Percentiles rank a stretch among this genome's conserved stretches.
These are phyloP conservation scores for Cyclophora albipunctata DNA, from an alignment of 2,888 invertebrate genomes.

Conservation along the genomic window DNA sequence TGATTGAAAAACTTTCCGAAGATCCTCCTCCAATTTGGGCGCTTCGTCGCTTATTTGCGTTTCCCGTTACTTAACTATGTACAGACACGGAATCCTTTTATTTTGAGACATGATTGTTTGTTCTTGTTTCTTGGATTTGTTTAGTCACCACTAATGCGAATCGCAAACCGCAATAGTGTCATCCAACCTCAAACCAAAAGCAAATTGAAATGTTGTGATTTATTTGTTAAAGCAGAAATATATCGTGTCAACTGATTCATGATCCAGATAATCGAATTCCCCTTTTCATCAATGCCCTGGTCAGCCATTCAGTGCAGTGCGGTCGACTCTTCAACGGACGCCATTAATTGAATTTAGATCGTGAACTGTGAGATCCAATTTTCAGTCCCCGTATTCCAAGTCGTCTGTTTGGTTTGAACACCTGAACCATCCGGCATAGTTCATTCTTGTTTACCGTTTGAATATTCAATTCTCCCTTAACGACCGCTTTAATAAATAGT, in stretches of 20 bases:
- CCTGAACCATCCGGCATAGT: constrained; percentile 19
- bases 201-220: no score
- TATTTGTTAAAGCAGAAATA: no score
- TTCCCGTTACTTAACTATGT: constrained; percentile 4
- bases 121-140: no score
- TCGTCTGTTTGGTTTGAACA: constrained; percentile 32
- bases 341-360: constrained; percentile 37
- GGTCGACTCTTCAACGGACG: constrained; percentile 26
- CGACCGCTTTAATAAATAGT: constrained; percentile 8
- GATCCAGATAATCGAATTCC: constrained; percentile 36
- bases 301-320: constrained; percentile 21
- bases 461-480: constrained; percentile 15
- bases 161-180: no score
- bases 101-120: not conserved
- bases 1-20: constrained; percentile 31
- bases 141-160: no score
- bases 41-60: constrained; percentile 6
- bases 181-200: no score
- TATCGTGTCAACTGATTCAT: constrained; percentile 29
- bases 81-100: constrained; percentile 6
- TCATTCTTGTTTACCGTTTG: constrained; percentile 16
- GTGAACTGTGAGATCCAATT: constrained; percentile 29
- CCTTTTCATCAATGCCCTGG: constrained; percentile 20
- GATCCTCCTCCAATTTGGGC: constrained; percentile 15
- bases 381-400: constrained; percentile 21